phyloP scores from a whole-genome alignment of 2,113 vertebrate genomes.

The Aphelocoma coerulescens region DNA sequence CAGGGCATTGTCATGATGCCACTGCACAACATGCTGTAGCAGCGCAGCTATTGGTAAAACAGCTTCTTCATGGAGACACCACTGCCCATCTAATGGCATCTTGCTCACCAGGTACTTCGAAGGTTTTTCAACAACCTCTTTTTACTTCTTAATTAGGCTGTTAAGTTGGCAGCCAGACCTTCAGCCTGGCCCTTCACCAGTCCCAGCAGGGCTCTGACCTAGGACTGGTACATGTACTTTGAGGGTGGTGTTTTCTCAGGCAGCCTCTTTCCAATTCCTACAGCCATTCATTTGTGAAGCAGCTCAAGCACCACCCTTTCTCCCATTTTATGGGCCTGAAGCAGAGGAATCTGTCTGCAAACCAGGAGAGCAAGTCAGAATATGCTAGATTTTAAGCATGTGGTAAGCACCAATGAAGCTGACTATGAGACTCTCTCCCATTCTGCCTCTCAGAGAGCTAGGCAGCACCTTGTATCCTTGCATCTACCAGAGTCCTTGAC shows the following conservation, averaged over 20 bases:
- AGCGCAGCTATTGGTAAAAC: background rate
- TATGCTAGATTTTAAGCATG: background rate
- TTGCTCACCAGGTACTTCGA: background rate
- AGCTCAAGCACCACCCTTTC: background rate
- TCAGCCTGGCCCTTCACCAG: background rate
- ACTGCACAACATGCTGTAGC: accelerated
- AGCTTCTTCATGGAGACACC: background rate
- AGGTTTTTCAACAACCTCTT: background rate
- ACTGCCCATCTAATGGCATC: accelerated
- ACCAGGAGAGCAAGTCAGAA: background rate
- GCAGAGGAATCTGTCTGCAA: background rate
- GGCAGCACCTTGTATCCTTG: accelerated
- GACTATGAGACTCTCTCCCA: background rate
- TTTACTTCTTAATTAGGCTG: background rate
- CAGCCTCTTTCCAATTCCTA: background rate
- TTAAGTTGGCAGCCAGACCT: background rate
- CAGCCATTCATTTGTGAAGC: background rate
- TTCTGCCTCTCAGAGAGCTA: background rate
- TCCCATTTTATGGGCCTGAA: background rate
- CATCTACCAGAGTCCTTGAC: background rate
- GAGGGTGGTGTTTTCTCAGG: background rate
- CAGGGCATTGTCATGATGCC: background rate
- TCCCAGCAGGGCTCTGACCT: background rate
- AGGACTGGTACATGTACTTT: background rate
- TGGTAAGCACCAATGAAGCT: background rate